Evolutionary conservation across 1,140 invertebrate genomes (phyloP), one percentile per base, ranked within the genome.

Genomic region (Drosophila bocqueti): DNA sequence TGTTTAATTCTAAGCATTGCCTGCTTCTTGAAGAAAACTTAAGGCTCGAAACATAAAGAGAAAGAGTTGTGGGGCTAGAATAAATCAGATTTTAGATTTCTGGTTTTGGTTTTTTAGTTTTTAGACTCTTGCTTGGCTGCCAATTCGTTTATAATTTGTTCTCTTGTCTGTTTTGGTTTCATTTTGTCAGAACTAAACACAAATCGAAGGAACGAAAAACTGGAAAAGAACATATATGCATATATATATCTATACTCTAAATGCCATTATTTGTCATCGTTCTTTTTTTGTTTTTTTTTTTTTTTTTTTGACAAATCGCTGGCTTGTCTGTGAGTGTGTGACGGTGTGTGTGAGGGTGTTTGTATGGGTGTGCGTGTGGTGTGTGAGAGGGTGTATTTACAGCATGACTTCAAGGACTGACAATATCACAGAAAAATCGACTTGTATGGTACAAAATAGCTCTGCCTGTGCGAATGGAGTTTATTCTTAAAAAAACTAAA

Each of bases 121-220:
- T 64, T 58, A 46, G 42, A 63, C 24, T 31, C 54, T 57, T 57
- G 73, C 73, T 78, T 74, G 82, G 82, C 82, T 84, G 82, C 82
- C 82, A 85, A 85, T 85, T 69, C 24, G 63, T 2, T 40, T 60
- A 68, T 58, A 74, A 60, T 64, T 80, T 15, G 58, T 60, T 74
- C 54, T 62, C 46, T 75, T 54, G n/a, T 67, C 43, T 38, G 31
- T 66, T n/a, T 57, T 61, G 34, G 40, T 60, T 60, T 43, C 31
- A 43, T 66, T 66, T 79, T 61, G 47, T 79, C 63, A 66, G 18
- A 80, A 76, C 49, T 60, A 62, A 66, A 73, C 61, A 47, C 60
- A 71, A 78, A 77, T 71, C 36, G 75, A 79, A 60, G 47, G 60
- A 67, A 68, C 26, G n/a, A 47, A 69, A 79, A 60, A 67, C 45